These are phyloP conservation scores for Phataginus tricuspis DNA, from an alignment of 2,797 vertebrate genomes.

Conservation along the genomic window DNA sequence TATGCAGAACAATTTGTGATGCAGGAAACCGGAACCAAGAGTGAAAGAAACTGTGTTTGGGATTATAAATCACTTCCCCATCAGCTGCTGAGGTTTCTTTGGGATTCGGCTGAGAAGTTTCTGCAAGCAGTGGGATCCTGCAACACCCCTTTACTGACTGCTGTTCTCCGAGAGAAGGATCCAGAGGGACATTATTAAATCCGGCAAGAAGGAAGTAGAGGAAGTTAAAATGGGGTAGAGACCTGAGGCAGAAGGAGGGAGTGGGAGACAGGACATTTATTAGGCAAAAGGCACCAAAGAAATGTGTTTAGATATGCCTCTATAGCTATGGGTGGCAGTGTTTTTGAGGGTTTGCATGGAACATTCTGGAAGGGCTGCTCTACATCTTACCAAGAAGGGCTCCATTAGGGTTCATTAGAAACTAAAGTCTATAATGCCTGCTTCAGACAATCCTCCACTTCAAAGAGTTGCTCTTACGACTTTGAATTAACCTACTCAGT, in stretches of 20 bases:
- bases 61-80: conserved; percentile 71
- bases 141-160: neutral
- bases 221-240: neutral
- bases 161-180: neutral
- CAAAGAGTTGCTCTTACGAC: neutral
- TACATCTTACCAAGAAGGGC: neutral
- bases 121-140: neutral
- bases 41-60: conserved; percentile 64
- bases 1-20: conserved; percentile 74
- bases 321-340: neutral
- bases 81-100: conserved; percentile 38
- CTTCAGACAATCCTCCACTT: neutral
- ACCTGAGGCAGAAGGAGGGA: neutral
- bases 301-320: neutral
- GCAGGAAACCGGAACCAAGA: conserved; percentile 72
- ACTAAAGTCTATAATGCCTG: neutral
- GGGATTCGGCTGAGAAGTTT: neutral
- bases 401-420: neutral
- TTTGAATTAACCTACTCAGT: neutral
- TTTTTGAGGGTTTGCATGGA: neutral
- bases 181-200: neutral
- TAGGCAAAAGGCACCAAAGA: neutral
- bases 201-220: neutral
- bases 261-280: no score
- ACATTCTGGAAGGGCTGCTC: neutral